Evolutionary conservation across 2,888 invertebrate genomes (phyloP), one percentile per base, ranked within the genome.

Genomic region (Metalampra italica): DNA sequence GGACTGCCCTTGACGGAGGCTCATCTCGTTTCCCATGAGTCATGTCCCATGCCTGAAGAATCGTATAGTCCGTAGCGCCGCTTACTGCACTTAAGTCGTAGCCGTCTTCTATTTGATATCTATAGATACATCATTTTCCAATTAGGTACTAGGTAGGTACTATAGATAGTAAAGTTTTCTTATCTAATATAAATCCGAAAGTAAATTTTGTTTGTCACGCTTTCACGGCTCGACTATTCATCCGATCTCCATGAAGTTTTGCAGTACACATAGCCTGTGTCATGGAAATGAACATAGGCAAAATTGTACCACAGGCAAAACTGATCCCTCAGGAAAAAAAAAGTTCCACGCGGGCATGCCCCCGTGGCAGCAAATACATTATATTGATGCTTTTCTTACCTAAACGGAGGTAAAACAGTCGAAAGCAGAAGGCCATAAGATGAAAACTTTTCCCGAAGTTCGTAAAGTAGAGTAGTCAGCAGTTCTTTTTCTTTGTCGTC

Each of bases 41-140:
- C 86, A 88, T 87, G 50, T 88, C 89, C 82, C 93, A 95, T 0
- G 94, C 92, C 78, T 93, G 92, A 5, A 95, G 74, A 37, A 93
- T 91, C 1, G 94, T 87, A 62, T 94, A 92, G 74, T 95, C 94
- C 0, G 92, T 91, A 11, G 91, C 82, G 4, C 90, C 85, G 40
- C 91, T 89, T 0, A 95, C 81, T 43, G 91, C 91, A 9, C 86
- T 77, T 1, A 94, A 90, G 50, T 93, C 91, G 62, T 92, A 93
- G 0, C 92, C 92, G 60, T 94, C 93, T 61, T 94, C 93, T 39
- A 93, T 89, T 57, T 92, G 90, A 61, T 89, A 90, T 56, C 90
- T 88, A 78, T 41, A 30, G 0, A 8, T 11, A 13, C 12, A 15
- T 39, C 38, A 38, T 39, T 38, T 5, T 22, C 5, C 22, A 3